These are phyloP conservation scores for Prionchulus punctatus DNA, from an alignment of 2,888 invertebrate species.

Conservation along the genomic window DNA sequence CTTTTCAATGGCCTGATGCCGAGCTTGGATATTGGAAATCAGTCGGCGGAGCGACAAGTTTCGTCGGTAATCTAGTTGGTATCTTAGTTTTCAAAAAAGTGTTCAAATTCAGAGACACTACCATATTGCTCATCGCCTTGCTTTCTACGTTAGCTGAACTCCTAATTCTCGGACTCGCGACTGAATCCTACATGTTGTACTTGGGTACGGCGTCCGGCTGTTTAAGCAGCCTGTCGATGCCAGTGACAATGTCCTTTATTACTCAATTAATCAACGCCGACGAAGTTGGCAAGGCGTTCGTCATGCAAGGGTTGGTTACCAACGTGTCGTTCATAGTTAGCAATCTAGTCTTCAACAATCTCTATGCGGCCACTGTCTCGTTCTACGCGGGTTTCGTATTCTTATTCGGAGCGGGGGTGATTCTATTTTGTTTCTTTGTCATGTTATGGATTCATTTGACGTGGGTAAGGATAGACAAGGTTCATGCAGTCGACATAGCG, in stretches of 20 bases:
- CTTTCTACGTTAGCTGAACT: not conserved
- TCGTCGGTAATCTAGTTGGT: not conserved
- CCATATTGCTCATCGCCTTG: not conserved
- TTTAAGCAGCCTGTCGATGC: not conserved
- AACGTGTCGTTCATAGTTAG: not conserved
- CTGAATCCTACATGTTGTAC: not conserved
- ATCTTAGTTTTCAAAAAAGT: not conserved
- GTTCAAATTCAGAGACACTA: not conserved
- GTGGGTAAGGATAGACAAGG: not conserved
- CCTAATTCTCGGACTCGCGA: not conserved
- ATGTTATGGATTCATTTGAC: not conserved
- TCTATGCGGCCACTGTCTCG: not conserved
- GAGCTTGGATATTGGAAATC: not conserved
- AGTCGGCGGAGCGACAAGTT: too few species aligned
- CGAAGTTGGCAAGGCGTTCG: not conserved
- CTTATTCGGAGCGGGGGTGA: not conserved
- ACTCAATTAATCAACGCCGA: not conserved
- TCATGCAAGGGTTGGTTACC: not conserved
- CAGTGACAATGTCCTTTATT: not conserved
- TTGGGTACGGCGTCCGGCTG: not conserved
- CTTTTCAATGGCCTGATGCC: not conserved
- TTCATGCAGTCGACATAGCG: too few species aligned
- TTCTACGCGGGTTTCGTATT: not conserved
- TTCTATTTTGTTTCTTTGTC: not conserved
- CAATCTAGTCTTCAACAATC: not conserved